Conservation (phyloP, 2,888 invertebrate genomes). For the Agrilus biguttatus region DNA sequence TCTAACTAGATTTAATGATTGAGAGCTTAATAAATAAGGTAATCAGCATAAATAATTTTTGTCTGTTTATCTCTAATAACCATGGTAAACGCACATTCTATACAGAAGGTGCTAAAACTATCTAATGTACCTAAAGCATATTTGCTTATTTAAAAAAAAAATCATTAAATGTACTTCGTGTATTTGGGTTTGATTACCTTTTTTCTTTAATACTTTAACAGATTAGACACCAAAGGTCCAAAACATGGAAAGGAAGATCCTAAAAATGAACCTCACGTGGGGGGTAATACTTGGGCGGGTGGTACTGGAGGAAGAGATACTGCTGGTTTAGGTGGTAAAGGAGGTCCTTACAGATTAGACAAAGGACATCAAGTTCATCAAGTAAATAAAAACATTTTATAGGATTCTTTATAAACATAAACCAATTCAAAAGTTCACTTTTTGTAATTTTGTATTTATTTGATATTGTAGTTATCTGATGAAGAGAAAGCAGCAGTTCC, state of each 20-base stretch:
- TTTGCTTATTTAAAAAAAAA: too few relatives aligned
- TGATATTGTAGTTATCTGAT: conserved; percentile 50
- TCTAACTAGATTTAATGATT: too few relatives aligned
- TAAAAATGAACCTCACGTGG: conserved; percentile 83
- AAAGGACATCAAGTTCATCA: conserved; percentile 90
- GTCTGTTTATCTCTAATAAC: too few relatives aligned
- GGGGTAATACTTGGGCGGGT: conserved; percentile 95
- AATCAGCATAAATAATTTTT: too few relatives aligned
- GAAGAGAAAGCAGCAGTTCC: conserved; percentile 83
- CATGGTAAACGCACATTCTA: too few relatives aligned
- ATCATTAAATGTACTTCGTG: too few relatives aligned
- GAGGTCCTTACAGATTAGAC: conserved; percentile 89
- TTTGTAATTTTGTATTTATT: background rate
- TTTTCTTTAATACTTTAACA: conserved; percentile 22
- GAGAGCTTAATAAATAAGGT: too few relatives aligned
- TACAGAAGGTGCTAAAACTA: too few relatives aligned
- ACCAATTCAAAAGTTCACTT: background rate
- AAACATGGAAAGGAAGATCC: conserved; percentile 90
- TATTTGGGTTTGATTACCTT: too few relatives aligned
- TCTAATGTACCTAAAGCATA: too few relatives aligned
- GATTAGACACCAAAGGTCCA: conserved; percentile 56
- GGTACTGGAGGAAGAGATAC: conserved; percentile 90
- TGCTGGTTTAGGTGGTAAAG: conserved; percentile 90
- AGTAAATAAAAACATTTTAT: conserved; percentile 27
- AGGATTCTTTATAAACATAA: too few relatives aligned